Evolutionary conservation across 2,888 invertebrate genomes (phyloP), one percentile per base, ranked within the genome.

Genomic region (Monopis laevigella): DNA sequence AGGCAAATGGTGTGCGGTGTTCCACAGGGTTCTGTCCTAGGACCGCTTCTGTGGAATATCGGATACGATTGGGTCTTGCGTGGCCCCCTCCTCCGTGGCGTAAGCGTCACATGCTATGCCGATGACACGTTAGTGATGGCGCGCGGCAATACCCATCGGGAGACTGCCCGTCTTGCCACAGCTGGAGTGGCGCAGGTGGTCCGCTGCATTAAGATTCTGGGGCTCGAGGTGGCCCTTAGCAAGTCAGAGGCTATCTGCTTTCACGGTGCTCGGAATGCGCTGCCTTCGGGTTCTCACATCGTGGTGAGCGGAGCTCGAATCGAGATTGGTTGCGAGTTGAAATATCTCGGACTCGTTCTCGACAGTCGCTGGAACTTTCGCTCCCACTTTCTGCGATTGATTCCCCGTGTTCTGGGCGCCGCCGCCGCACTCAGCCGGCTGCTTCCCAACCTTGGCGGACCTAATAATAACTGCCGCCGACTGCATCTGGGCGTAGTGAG

Each of bases 21-120:
- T 45, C 44, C 44, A 43, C 46, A 41, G 45, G 45, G 45, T n/a
- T 48, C 50, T 7, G 46, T 48, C 1, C 14, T 49, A 7, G 47
- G 43, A 1, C 47, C 47, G 2, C 40, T 47, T 5, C 41, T 48
- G 40, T 50, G 30, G 32, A 38, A 38, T 24, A 38, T 38, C 21
- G 38, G 38, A 2, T 38, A 38, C 10, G 38, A 21, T 17, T 21
- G 38, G 38, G 45, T 48, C 2, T 41, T 48, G 16, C 40, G 47
- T 1, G 41, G 40, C 3, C 16, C 5, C 2, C 14, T 3, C 34
- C n/a, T 34, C 11, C 34, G 16, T 7, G 17, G 19, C 2, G 17
- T 34, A 6, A 18, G 19, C 8, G 19, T 16, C n/a, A 34, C 14
- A 4, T 42, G 47, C 12, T 49, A 44, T 16, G 46, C 49, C 1